Conservation (phyloP, 2,797 vertebrate species). For the Pseudopleuronectes americanus region DNA sequence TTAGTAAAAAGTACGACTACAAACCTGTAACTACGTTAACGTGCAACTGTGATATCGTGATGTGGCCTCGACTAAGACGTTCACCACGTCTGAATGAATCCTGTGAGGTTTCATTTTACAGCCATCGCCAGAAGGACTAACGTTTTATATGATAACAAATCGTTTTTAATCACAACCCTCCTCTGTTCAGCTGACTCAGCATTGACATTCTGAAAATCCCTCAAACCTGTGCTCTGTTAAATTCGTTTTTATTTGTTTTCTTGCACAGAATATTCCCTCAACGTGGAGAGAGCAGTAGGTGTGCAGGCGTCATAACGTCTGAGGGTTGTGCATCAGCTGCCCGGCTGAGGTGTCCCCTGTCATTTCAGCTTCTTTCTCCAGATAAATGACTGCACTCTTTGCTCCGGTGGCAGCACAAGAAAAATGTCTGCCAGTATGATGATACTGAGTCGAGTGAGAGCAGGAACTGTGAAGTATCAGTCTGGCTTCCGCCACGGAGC, state of each 20-base stretch:
- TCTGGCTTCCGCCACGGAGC: slow-evolving; percentile 67
- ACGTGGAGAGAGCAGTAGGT: slow-evolving; percentile 16
- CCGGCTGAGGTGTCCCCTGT: slow-evolving; percentile 44
- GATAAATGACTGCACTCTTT: slow-evolving; percentile 52
- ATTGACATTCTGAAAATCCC: too few species aligned
- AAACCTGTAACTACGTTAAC: too few species aligned
- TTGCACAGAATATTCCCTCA: not conserved
- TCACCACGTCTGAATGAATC: not conserved
- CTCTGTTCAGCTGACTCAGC: too few species aligned
- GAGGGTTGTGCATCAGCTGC: slow-evolving; percentile 38
- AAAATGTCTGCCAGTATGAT: slow-evolving; percentile 65
- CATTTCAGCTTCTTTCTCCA: slow-evolving; percentile 27
- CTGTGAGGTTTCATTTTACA: not conserved
- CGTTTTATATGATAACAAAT: too few species aligned
- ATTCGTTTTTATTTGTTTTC: too few species aligned
- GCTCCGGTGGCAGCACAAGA: slow-evolving; percentile 26
- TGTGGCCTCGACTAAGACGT: not conserved
- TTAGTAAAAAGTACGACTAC: too few species aligned
- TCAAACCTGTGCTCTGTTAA: not conserved
- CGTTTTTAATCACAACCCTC: too few species aligned
- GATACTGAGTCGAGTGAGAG: slow-evolving; percentile 67
- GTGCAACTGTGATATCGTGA: too few species aligned
- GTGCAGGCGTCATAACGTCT: slow-evolving; percentile 7
- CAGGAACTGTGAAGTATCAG: slow-evolving; percentile 65
- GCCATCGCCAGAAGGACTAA: too few species aligned